Evolutionary conservation across 2,797 vertebrate species (phyloP).

Genomic region (Danio choprae): DNA sequence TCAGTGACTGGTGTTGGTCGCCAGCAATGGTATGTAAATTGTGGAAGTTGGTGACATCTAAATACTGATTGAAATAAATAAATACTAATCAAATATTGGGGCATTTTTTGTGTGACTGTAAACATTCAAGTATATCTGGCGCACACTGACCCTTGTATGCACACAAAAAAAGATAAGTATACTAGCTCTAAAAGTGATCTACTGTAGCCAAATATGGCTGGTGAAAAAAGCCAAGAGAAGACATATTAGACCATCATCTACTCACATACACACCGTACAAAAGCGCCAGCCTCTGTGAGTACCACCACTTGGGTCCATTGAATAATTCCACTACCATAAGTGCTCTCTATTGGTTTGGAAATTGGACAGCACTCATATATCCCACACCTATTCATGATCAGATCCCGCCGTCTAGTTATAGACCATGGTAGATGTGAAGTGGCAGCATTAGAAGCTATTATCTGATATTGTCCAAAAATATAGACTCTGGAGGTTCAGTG

Average conservation of each 20-base stretch:
- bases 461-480: background rate
- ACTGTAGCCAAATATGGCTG: background rate
- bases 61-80: no score
- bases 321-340: conserved; percentile 32
- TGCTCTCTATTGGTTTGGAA: conserved; percentile 37
- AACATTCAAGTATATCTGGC: no score
- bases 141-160: no score
- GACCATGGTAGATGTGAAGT: conserved; percentile 14
- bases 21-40: no score
- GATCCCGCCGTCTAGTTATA: conserved; percentile 34
- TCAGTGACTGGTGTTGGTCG: no score
- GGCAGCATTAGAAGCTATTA: conserved; percentile 20
- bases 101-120: no score
- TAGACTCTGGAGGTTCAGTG: conserved; percentile 1
- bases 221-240: background rate
- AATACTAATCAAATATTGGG: no score
- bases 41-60: no score
- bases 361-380: conserved; percentile 29
- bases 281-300: conserved; percentile 14
- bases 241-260: background rate
- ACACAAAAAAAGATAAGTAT: no score
- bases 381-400: conserved; percentile 29
- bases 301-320: conserved; percentile 22
- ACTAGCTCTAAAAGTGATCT: background rate
- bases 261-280: conserved; percentile 7